Conservation (phyloP, 2,113 vertebrate genomes). For the Arenaria interpres region DNA sequence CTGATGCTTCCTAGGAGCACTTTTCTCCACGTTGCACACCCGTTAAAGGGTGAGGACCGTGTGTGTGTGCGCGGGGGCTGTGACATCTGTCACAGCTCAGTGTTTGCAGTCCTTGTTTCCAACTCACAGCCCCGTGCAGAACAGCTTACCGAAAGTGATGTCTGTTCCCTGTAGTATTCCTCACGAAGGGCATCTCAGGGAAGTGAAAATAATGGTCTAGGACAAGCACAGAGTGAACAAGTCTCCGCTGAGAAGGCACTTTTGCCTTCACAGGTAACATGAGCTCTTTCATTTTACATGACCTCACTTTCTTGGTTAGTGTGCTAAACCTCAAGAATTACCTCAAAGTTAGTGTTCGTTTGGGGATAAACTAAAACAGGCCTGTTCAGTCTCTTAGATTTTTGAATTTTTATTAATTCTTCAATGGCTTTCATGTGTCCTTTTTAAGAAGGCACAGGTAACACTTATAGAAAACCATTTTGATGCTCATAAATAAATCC, state of each 20-base stretch:
- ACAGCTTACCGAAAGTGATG: neutral
- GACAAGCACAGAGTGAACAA: neutral
- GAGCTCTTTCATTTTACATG: neutral
- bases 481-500: neutral
- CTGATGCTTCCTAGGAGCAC: neutral
- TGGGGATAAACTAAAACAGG: neutral
- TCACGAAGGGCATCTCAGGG: accelerated
- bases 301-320: neutral
- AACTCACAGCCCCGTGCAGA: neutral
- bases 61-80: neutral
- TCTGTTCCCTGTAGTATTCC: neutral
- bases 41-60: accelerated
- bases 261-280: neutral
- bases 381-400: neutral
- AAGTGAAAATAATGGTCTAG: neutral
- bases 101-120: neutral
- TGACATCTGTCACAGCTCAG: neutral
- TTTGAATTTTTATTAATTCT: neutral
- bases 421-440: neutral
- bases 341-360: neutral
- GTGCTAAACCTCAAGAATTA: neutral
- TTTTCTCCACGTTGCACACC: neutral
- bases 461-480: neutral
- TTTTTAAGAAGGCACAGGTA: neutral
- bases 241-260: neutral